Percentiles rank a stretch among this genome's conserved stretches.
phyloP scores from a whole-genome alignment of 2,797 vertebrate species.

The Chromis chromis region DNA sequence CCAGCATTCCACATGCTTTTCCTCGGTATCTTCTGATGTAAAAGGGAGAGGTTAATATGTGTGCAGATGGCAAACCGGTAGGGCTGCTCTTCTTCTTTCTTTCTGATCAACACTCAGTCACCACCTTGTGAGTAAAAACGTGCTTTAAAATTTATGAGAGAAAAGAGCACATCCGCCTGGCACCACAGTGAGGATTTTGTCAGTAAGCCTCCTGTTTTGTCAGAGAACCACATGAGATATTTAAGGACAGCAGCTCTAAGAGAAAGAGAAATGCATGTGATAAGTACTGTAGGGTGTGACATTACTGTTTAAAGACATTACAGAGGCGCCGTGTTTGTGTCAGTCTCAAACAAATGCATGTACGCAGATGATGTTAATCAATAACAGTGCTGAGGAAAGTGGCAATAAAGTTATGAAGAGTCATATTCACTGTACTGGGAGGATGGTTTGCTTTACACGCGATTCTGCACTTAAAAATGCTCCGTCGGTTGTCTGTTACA shows the following conservation, averaged over 20 bases:
- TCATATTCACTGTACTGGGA: constrained; percentile 33
- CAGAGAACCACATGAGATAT: constrained; percentile 17
- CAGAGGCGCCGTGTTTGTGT: constrained; percentile 3
- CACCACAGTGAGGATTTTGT: constrained; percentile 23
- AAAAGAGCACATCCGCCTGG: constrained; percentile 4
- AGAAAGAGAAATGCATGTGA: constrained; percentile 14
- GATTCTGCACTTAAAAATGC: constrained; percentile 30
- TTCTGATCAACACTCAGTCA: constrained; percentile 27
- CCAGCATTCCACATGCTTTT: constrained; percentile 28
- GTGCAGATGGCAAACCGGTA: constrained; percentile 22
- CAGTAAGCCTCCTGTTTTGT: constrained; percentile 31
- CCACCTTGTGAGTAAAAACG: constrained; percentile 14
- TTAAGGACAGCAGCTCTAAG: constrained; percentile 23
- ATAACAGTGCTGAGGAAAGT: constrained; percentile 32
- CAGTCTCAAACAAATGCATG: constrained; percentile 30
- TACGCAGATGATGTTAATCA: constrained; percentile 5
- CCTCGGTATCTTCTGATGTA: constrained; percentile 12
- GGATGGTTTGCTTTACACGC: constrained; percentile 20
- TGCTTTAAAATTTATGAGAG: constrained; percentile 48
- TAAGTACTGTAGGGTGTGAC: constrained; percentile 27
- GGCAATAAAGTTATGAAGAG: constrained; percentile 55
- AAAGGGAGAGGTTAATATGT: constrained; percentile 35
- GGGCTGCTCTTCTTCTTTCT: constrained; percentile 3
- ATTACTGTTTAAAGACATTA: constrained; percentile 29
- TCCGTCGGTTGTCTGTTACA: constrained; percentile 4